Evolutionary conservation across 2,797 vertebrate genomes (phyloP).

Genomic region (Philypnodon macrostomus): DNA sequence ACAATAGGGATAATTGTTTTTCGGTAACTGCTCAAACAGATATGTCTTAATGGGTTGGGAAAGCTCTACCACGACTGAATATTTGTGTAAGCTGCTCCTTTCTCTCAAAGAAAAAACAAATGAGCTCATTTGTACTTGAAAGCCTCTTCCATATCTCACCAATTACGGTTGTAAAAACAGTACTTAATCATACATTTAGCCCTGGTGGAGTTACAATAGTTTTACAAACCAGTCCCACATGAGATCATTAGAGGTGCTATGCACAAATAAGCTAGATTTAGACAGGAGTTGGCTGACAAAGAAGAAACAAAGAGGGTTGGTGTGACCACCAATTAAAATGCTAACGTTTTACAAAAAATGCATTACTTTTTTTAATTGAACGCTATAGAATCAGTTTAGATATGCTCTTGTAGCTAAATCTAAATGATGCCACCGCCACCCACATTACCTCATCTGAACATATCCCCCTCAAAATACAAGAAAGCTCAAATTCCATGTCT

Average conservation of each 20-base stretch:
- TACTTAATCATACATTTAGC: conserved; percentile 41
- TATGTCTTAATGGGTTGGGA: conserved; percentile 36
- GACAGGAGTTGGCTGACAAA: background rate
- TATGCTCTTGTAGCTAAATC: too few relatives aligned
- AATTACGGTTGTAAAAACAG: conserved; percentile 53
- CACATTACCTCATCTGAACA: too few relatives aligned
- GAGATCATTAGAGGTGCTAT: conserved; percentile 17
- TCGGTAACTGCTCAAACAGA: conserved; percentile 55
- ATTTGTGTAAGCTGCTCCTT: conserved; percentile 34
- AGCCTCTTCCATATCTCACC: conserved; percentile 46
- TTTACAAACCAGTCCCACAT: conserved; percentile 16
- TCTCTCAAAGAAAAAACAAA: conserved; percentile 46
- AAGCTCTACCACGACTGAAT: conserved; percentile 20
- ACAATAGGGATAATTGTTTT: conserved; percentile 56
- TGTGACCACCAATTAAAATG: too few relatives aligned
- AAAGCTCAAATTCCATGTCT: background rate
- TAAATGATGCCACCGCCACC: too few relatives aligned
- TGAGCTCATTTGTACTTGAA: conserved; percentile 61
- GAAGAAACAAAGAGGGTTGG: background rate
- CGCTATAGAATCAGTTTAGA: too few relatives aligned
- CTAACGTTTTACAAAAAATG: too few relatives aligned
- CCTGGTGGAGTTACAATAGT: conserved; percentile 28
- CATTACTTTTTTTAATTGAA: too few relatives aligned
- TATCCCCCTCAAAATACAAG: too few relatives aligned
- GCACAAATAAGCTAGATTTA: conserved; percentile 1